Conservation (phyloP, 2,797 vertebrate genomes). For the Phoebastria nigripes region DNA sequence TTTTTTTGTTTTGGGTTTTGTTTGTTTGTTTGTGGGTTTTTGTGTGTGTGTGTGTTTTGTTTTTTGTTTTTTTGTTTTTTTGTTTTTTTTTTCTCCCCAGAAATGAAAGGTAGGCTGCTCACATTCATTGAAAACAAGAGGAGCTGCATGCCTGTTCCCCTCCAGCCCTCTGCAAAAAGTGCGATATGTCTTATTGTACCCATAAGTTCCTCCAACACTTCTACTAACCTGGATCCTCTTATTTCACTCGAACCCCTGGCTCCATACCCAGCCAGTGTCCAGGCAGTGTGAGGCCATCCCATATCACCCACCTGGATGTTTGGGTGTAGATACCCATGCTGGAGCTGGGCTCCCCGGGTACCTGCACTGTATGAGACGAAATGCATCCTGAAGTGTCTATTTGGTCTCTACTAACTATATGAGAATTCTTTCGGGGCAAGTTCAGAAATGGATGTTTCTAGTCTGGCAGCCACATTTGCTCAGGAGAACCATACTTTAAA, state of each 20-base stretch:
- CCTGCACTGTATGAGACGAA: neutral
- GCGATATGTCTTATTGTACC: accelerated
- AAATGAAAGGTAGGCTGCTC: neutral
- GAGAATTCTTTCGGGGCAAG: neutral
- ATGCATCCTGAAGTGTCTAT: neutral
- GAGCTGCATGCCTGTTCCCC: neutral
- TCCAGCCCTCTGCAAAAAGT: neutral
- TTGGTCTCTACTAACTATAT: neutral
- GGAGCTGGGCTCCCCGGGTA: neutral
- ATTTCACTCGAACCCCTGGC: accelerated
- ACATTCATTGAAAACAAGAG: neutral
- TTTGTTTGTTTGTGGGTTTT: too few relatives aligned
- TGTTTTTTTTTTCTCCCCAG: too few relatives aligned
- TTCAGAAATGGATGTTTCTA: neutral
- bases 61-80: too few relatives aligned
- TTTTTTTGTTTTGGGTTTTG: too few relatives aligned
- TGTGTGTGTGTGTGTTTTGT: neutral
- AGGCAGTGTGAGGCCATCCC: neutral
- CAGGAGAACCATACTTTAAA: neutral
- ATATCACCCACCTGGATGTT: accelerated
- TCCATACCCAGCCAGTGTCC: neutral
- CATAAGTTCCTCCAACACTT: neutral
- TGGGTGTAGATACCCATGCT: accelerated
- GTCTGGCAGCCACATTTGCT: neutral
- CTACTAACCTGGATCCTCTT: accelerated